Conservation (phyloP, 2,888 invertebrate genomes). For the Schrankia costaestrigalis region DNA sequence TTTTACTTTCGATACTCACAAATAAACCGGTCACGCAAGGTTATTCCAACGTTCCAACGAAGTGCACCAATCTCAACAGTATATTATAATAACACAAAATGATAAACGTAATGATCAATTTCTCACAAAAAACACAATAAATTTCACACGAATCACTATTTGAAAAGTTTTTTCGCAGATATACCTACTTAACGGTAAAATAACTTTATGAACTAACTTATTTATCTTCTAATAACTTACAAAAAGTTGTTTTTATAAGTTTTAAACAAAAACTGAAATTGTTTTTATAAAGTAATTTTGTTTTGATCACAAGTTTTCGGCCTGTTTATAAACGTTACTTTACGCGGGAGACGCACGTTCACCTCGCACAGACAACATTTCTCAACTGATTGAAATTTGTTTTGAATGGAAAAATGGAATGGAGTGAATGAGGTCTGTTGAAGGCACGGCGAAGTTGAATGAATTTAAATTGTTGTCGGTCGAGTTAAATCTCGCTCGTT, state of each 20-base stretch:
- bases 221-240: too few species aligned
- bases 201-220: too few species aligned
- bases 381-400: constrained; percentile 14
- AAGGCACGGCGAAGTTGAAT: too few species aligned
- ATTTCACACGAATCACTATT: constrained; percentile 34
- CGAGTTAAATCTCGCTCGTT: too few species aligned
- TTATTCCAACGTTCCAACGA: constrained; percentile 10
- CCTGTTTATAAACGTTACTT: not conserved
- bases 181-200: constrained; percentile 16
- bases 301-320: constrained; percentile 6
- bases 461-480: too few species aligned
- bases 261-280: not conserved
- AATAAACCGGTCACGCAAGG: constrained; percentile 44
- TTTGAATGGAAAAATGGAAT: constrained; percentile 4
- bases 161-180: constrained; percentile 23
- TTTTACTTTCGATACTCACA: constrained; percentile 61
- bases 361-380: constrained; percentile 5
- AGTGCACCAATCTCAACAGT: constrained; percentile 24
- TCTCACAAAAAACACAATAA: constrained; percentile 32
- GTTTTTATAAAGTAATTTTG: too few species aligned
- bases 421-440: constrained; percentile 8
- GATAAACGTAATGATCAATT: constrained; percentile 33
- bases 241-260: too few species aligned
- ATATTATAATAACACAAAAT: constrained; percentile 30
- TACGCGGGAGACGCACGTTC: constrained; percentile 10